Base-by-base conservation (phyloP, 2,888 invertebrate genomes). In the Gonocerus acuteangulatus region DNA sequence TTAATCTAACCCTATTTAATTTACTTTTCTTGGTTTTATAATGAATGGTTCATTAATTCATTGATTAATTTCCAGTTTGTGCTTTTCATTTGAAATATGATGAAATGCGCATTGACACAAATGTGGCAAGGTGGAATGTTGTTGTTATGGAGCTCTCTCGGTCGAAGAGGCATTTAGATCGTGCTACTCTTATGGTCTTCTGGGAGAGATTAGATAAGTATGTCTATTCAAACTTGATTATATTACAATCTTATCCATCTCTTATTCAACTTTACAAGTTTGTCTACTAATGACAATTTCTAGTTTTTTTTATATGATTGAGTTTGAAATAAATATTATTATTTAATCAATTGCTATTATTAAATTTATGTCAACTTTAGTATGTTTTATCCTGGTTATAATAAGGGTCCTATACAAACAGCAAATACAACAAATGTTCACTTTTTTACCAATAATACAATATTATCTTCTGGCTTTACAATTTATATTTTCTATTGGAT, bases 201-300 rank as follows among this genome's bases (percentile, higher is more conserved):
- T 99, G 99, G 99, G 96, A 96, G 75, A 87, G 87, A 67, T 79
- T 99, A 44, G 97, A 97, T 77, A 91, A 87, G 90, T 95, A 78
- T 74, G 82, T 32, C 15, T 49, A 23, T 22, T 16, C n/a, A n/a
- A n/a, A n/a, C n/a, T n/a, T n/a, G n/a, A n/a, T n/a, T n/a, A n/a
- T n/a, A n/a, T 48, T 16, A 9, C 22, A 13, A 21, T 21, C 6
- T 19, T 4, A 13, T 9, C 15, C 7, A 44, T 44, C 15, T 44
- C 15, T 16, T 11, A 7, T 44, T 11, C 16, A 44, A 48, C 48
- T 18, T 48, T 48, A 13, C 11, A 19, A 13, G 6, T 4, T 9
- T 9, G 22, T 13, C 19, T 21, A 19, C 9, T 22, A 18, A 18
- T 6, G 7, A 48, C 15, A 6, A 48, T 13, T 48, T 11, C 15